Evolutionary conservation across 2,797 vertebrate species (phyloP).

Genomic region (Myripristis jacobus): DNA sequence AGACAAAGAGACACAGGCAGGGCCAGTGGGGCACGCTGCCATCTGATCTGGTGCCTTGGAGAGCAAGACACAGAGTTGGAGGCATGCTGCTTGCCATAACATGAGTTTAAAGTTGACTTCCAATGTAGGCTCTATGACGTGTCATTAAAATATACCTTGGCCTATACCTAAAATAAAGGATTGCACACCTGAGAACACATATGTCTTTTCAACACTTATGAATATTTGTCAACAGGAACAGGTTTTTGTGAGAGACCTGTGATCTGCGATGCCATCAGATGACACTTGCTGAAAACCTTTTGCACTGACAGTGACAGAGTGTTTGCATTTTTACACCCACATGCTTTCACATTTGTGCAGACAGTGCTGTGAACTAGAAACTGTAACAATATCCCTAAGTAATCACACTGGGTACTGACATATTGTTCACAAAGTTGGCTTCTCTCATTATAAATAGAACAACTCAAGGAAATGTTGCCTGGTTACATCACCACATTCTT

Average conservation of each 20-base stretch:
- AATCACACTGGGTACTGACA: slow-evolving; percentile 6
- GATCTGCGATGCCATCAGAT: not conserved
- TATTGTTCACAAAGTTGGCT: not conserved
- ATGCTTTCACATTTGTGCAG: not conserved
- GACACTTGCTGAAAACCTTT: not conserved
- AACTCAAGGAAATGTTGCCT: slow-evolving; percentile 14
- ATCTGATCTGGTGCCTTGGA: slow-evolving; percentile 13
- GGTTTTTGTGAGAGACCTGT: no score
- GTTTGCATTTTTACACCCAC: not conserved
- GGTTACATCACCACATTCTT: slow-evolving; percentile 28
- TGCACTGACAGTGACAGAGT: no score
- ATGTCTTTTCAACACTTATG: no score
- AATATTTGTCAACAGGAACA: slow-evolving; percentile 2
- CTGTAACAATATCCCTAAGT: not conserved
- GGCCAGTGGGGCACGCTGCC: not conserved
- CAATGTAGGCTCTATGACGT: not conserved
- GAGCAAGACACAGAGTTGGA: not conserved
- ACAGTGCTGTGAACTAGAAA: not conserved
- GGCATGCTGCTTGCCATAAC: not conserved
- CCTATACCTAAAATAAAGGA: no score
- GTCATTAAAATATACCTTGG: no score
- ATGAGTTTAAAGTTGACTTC: not conserved
- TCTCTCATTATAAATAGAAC: slow-evolving; percentile 12
- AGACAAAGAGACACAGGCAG: slow-evolving; percentile 25
- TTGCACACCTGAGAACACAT: no score